These are phyloP conservation scores for Erethizon dorsatum DNA, from an alignment of 2,797 vertebrate genomes.

Conservation along the genomic window DNA sequence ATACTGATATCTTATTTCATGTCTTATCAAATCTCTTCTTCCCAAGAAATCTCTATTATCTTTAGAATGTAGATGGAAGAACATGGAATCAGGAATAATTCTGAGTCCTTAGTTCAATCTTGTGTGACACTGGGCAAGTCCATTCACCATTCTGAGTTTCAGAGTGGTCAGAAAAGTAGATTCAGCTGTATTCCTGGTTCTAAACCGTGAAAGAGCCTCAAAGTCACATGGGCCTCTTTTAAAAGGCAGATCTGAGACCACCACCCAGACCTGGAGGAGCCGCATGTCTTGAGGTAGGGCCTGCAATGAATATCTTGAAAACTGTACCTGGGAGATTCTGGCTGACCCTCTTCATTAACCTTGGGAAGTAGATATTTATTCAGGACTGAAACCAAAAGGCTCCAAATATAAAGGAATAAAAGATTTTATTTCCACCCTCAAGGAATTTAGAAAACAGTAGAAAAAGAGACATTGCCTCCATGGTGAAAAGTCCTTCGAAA, in stretches of 20 bases:
- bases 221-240: not conserved
- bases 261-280: not conserved
- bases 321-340: not conserved
- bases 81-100: not conserved
- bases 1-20: slow-evolving; percentile 21
- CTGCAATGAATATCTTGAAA: not conserved
- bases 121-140: not conserved
- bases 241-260: not conserved
- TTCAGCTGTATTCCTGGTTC: not conserved
- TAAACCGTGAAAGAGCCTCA: not conserved
- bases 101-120: not conserved
- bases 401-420: not conserved
- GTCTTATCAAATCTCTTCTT: slow-evolving; percentile 56
- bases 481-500: not conserved
- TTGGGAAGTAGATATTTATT: not conserved
- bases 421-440: not conserved
- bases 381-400: not conserved
- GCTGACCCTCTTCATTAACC: not conserved
- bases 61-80: slow-evolving; percentile 50
- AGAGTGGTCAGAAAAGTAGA: not conserved
- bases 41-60: not conserved
- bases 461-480: not conserved
- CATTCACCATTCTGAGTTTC: not conserved
- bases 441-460: not conserved
- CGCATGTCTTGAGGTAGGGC: not conserved